Evolutionary conservation across 2,888 invertebrate species (phyloP).

Genomic region (Beris morrisii): DNA sequence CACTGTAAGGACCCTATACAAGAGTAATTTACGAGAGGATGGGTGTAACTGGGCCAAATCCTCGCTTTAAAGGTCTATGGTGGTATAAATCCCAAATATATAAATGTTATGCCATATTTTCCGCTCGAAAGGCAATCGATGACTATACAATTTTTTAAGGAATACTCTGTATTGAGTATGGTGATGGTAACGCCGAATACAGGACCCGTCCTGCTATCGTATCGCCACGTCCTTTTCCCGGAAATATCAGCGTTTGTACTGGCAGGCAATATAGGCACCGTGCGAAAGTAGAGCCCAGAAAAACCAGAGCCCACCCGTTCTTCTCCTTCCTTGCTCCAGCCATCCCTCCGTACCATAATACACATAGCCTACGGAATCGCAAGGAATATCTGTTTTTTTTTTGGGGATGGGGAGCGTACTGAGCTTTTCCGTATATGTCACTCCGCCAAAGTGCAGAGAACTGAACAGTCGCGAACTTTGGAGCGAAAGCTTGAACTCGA

Average conservation of each 20-base stretch:
- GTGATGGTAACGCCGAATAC: no score
- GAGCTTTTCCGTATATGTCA: conserved; percentile 24
- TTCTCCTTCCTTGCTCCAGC: not conserved
- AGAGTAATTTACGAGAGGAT: not conserved
- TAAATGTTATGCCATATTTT: no score
- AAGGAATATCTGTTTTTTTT: not conserved
- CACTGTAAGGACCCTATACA: conserved; percentile 19
- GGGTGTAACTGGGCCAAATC: conserved; percentile 27
- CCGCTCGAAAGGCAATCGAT: no score
- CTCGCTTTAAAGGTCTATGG: not conserved
- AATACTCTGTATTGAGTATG: no score
- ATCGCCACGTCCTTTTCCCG: conserved; percentile 37
- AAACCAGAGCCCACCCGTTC: conserved; percentile 17
- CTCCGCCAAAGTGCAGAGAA: conserved; percentile 13
- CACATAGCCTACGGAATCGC: conserved; percentile 28
- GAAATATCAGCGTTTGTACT: conserved; percentile 44
- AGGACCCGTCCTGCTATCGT: not conserved
- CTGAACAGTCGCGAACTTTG: conserved; percentile 26
- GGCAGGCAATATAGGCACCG: conserved; percentile 33
- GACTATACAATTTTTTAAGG: no score
- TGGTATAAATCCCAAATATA: no score
- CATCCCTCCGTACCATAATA: conserved; percentile 11
- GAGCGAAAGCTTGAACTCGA: conserved; percentile 33
- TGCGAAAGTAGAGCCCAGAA: conserved; percentile 21
- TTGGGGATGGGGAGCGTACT: conserved; percentile 13